Conservation (phyloP, 2,113 vertebrate genomes). For the Malurus melanocephalus region DNA sequence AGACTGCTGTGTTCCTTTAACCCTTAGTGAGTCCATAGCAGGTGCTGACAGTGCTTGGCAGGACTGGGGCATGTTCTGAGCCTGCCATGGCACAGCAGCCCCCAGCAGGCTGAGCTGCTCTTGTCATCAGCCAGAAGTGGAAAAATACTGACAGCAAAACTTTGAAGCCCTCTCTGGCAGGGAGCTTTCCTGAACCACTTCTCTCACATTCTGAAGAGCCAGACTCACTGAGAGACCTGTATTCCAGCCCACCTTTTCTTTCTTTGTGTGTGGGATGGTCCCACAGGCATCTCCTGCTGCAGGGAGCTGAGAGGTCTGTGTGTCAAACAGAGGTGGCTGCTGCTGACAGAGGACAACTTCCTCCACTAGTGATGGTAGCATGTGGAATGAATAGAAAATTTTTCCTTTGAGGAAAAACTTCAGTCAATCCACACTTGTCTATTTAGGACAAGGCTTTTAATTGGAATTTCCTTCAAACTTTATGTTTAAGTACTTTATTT, state of each 20-base stretch:
- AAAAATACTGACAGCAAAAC: not conserved
- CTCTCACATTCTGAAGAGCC: not conserved
- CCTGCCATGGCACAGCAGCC: not conserved
- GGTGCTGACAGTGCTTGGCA: not conserved
- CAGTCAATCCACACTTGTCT: not conserved
- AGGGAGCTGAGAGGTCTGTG: not conserved
- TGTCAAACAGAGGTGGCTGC: not conserved
- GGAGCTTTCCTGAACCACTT: not conserved
- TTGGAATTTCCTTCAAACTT: constrained; percentile 8
- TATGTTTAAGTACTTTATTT: constrained; percentile 10
- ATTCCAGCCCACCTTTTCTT: not conserved
- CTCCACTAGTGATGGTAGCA: rapidly evolving
- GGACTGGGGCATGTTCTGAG: not conserved
- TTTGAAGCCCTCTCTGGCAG: not conserved
- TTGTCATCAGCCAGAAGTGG: not conserved
- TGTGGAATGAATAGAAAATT: not conserved
- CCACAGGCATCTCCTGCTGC: not conserved
- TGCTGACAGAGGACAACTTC: not conserved
- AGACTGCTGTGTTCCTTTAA: not conserved
- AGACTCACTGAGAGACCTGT: not conserved
- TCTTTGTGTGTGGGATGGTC: not conserved
- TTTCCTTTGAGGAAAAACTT: not conserved
- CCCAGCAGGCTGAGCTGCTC: not conserved
- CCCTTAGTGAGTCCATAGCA: not conserved
- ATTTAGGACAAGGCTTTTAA: constrained; percentile 5